Conservation (phyloP, 2,888 invertebrate genomes). For the Campoplex nolae region DNA sequence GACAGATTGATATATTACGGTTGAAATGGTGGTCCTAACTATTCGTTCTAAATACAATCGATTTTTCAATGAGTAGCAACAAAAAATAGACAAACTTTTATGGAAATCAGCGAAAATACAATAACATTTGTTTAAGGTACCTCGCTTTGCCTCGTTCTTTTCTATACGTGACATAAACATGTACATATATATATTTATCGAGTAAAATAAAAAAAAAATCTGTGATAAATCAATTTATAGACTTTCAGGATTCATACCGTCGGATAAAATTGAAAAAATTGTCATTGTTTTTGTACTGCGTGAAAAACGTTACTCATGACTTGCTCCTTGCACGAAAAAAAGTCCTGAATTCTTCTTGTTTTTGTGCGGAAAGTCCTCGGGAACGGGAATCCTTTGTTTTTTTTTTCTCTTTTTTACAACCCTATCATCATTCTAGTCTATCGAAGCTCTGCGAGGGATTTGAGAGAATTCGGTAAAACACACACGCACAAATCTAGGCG, state of each 20-base stretch:
- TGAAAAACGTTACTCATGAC: no score
- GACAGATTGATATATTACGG: no score
- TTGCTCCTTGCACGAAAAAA: no score
- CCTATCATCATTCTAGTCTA: background rate
- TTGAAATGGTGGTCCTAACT: no score
- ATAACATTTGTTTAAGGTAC: no score
- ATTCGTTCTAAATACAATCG: no score
- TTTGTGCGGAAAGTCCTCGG: no score
- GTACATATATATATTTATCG: background rate
- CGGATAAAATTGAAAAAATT: background rate
- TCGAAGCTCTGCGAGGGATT: background rate
- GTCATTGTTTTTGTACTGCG: background rate
- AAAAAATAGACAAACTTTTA: no score
- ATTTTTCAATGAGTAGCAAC: no score
- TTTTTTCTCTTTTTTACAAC: background rate
- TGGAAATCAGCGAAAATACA: no score
- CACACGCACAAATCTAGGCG: background rate
- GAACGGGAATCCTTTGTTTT: no score
- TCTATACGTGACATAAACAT: background rate
- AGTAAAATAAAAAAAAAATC: background rate
- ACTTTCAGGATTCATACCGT: background rate
- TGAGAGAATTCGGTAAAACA: slow-evolving; percentile 1
- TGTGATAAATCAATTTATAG: background rate
- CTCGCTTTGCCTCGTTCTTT: background rate
- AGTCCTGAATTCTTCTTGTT: no score